A percentile compares a stretch with the other conserved stretches of the same genome.
Evolutionary conservation across 2,113 vertebrate species (phyloP).

Genomic region (Etheostoma cragini): DNA sequence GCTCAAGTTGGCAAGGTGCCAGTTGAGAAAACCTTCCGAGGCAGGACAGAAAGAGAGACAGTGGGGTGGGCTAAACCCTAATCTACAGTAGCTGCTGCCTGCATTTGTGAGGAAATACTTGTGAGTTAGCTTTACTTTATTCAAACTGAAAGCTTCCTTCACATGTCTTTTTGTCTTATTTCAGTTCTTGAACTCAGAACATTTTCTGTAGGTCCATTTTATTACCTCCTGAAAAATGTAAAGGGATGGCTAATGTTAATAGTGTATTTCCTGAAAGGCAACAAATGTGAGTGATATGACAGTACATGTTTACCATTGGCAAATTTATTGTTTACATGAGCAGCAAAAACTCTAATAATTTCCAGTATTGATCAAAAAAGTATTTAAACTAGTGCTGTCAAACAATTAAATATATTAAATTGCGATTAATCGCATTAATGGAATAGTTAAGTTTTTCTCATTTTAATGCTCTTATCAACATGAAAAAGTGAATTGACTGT

Average conservation of each 20-base stretch:
- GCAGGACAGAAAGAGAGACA: conserved; percentile 16
- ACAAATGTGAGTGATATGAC: conserved; percentile 5
- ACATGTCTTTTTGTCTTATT: conserved; percentile 51
- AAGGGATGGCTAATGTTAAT: conserved; percentile 26
- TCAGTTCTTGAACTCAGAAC: conserved; percentile 53
- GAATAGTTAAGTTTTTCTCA: too few species aligned
- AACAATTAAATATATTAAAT: too few species aligned
- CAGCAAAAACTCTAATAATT: not conserved
- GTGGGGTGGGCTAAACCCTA: conserved; percentile 33
- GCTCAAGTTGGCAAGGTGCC: conserved; percentile 51
- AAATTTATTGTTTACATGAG: not conserved
- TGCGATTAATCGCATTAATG: too few species aligned
- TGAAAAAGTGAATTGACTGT: too few species aligned
- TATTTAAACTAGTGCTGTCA: not conserved
- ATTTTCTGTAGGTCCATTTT: conserved; percentile 29
- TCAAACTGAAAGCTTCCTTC: conserved; percentile 49
- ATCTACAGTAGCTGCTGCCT: conserved; percentile 48
- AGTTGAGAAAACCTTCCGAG: conserved; percentile 45
- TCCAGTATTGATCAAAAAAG: not conserved
- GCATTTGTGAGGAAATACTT: conserved; percentile 50
- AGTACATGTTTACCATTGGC: conserved; percentile 7
- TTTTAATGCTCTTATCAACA: too few species aligned
- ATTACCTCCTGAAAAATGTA: conserved; percentile 18
- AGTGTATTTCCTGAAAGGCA: conserved; percentile 17
- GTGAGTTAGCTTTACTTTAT: conserved; percentile 35